Evolutionary conservation across 2,797 vertebrate genomes (phyloP), one percentile per base, ranked within the genome.

Genomic region (Amazonetta brasiliensis): DNA sequence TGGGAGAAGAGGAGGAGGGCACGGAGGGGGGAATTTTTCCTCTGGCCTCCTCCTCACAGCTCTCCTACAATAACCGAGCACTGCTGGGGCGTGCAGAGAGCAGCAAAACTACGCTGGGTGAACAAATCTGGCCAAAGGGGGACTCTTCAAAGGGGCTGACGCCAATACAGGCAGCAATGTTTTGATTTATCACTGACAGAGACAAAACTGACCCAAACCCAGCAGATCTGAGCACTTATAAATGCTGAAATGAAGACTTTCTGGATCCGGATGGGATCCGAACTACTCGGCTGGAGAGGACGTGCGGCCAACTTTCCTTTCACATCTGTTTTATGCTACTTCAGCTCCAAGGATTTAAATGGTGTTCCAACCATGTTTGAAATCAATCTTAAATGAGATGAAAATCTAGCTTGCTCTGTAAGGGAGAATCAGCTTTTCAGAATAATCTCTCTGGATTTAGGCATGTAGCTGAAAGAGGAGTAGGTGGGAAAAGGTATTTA

Each of bases 1-100:
- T 58, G 84, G 72, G 69, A 78, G n/a, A 94, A 66, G 23, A 94
- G 67, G 76, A 88, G 77, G 77, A 93, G 75, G 71, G 64, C 73
- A 62, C 1, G 31, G 35, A 94, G 50, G 44, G 62, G 69, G 63
- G 77, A 72, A 84, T 92, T 94, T 86, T 87, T 89, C 59, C 79
- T 84, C 81, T 68, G 72, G 75, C 55, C 56, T 69, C 41, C 74
- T 88, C 69, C 79, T 81, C 54, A 37, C 59, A 74, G 74, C 2
- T 21, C 63, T 87, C 64, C 77, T 55, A 10, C 55, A 86, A 92
- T 23, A 82, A 74, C 6, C 35, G 12, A 60, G 30, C 7, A 28
- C 11, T 59, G 58, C 81, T 52, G 2, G n/a, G 16, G 54, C 23
- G 17, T 1, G 10, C n/a, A 63, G 54, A 20, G 64, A 52, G 13